Percentiles rank a stretch among this genome's conserved stretches.
phyloP scores from a whole-genome alignment of 1,140 invertebrate genomes.

The Nylanderia fulva region DNA sequence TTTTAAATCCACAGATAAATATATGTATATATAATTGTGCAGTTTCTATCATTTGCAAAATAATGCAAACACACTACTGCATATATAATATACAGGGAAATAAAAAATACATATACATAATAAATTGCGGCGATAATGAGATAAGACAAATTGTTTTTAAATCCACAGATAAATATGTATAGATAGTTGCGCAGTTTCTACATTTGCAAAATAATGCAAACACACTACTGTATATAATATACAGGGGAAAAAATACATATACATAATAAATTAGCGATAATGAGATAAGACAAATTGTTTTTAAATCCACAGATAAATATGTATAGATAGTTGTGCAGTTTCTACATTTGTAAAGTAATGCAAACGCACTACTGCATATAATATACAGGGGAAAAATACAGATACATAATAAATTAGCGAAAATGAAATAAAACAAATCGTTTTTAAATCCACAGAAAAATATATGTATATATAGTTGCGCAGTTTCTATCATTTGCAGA shows the following conservation, averaged over 20 bases:
- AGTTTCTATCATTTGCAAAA: background rate
- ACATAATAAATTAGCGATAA: background rate
- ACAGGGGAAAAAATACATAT: background rate
- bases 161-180: too few species aligned
- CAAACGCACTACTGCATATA: too few species aligned
- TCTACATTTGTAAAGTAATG: background rate
- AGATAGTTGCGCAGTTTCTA: background rate
- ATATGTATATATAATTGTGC: background rate
- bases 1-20: background rate
- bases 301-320: background rate
- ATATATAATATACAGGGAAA: background rate
- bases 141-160: too few species aligned
- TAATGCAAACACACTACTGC: background rate
- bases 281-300: slow-evolving; percentile 11
- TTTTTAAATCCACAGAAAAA: too few species aligned
- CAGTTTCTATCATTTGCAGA: background rate
- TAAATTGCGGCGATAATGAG: too few species aligned
- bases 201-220: background rate
- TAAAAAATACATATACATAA: background rate
- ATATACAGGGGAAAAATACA: background rate
- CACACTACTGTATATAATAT: background rate
- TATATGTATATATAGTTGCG: too few species aligned
- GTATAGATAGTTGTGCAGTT: slow-evolving; percentile 2
- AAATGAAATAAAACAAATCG: too few species aligned
- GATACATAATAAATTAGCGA: too few species aligned